These are phyloP conservation scores for Phrynocephalus guinanensis DNA, from an alignment of 2,797 vertebrate genomes.

Conservation along the genomic window DNA sequence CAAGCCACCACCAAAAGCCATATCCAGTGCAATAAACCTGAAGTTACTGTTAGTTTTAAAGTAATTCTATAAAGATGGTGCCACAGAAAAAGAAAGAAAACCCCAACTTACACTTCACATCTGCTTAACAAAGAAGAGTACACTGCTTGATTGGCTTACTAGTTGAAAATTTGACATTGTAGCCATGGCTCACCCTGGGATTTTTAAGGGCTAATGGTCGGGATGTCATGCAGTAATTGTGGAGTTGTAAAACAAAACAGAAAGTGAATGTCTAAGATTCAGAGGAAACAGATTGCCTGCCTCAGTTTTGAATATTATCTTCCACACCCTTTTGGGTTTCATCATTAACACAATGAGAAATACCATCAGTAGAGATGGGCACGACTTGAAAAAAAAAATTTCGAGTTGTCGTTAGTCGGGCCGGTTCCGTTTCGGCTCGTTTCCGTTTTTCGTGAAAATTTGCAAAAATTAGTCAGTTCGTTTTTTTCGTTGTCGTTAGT, in stretches of 20 bases:
- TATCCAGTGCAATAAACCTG: conserved; percentile 43
- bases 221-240: background rate
- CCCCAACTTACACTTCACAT: background rate
- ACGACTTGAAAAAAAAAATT: no score
- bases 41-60: conserved; percentile 10
- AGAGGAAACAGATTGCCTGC: background rate
- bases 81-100: background rate
- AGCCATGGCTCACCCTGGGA: background rate
- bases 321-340: conserved; percentile 1
- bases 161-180: conserved; percentile 2
- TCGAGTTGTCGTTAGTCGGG: no score
- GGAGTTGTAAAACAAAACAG: background rate
- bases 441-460: no score
- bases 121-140: background rate
- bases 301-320: background rate
- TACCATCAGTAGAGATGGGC: no score
- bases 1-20: conserved; percentile 37
- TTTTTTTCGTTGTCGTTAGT: no score
- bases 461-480: no score
- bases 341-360: background rate
- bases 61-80: background rate
- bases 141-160: background rate
- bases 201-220: background rate
- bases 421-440: no score
- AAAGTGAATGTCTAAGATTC: conserved; percentile 23